Conservation (phyloP, 2,113 vertebrate species). For the Climacteris rufus region DNA sequence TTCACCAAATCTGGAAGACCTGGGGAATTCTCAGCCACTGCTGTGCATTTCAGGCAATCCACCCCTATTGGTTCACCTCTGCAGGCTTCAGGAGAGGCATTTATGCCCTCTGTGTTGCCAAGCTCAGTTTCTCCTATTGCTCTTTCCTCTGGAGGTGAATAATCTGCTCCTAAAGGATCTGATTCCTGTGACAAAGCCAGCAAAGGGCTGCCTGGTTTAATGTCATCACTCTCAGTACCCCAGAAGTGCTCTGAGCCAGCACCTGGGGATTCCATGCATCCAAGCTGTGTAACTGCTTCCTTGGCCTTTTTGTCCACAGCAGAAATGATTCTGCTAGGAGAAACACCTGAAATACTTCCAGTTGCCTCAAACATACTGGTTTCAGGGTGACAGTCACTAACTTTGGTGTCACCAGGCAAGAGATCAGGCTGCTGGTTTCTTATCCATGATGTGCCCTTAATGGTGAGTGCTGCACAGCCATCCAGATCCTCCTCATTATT, state of each 20-base stretch:
- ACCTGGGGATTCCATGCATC: background rate
- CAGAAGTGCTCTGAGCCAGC: background rate
- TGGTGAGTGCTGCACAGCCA: background rate
- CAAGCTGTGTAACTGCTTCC: background rate
- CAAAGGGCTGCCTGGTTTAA: background rate
- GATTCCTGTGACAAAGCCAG: background rate
- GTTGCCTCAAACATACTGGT: background rate
- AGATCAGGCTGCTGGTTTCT: background rate
- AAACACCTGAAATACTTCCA: background rate
- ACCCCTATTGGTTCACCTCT: background rate
- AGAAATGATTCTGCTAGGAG: background rate
- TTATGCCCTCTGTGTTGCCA: background rate
- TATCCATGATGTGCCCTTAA: background rate
- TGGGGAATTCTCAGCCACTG: background rate
- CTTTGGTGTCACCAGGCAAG: background rate
- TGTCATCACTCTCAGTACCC: background rate
- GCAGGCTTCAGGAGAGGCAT: background rate
- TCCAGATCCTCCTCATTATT: background rate
- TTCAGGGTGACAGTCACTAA: background rate
- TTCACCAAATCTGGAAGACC: constrained; percentile 4
- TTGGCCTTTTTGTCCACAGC: background rate
- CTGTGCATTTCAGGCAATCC: background rate
- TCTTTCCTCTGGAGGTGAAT: background rate
- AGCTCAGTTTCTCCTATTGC: background rate
- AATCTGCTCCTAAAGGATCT: background rate